phyloP scores from a whole-genome alignment of 2,888 invertebrate genomes.

The Nasonia oneida region DNA sequence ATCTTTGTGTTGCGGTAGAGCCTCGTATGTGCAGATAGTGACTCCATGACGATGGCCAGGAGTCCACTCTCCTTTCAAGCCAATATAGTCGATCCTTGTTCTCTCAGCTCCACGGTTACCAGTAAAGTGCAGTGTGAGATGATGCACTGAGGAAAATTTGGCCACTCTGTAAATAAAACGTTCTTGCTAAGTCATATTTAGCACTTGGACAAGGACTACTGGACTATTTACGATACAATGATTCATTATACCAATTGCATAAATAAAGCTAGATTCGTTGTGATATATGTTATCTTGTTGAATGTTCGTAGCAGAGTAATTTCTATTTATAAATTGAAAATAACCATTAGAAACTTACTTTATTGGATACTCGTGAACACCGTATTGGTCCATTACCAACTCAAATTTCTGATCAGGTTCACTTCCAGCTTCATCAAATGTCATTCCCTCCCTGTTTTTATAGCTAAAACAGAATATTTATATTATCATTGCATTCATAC shows the following conservation, averaged over 20 bases:
- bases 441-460: conserved; percentile 96
- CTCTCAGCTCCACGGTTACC: conserved; percentile 92
- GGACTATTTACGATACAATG: neutral
- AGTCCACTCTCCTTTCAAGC: conserved; percentile 95
- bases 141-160: conserved; percentile 93
- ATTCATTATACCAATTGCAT: neutral
- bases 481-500: conserved; percentile 37
- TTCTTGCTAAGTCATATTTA: conserved; percentile 5
- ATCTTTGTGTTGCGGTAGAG: conserved; percentile 91
- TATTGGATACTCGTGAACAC: conserved; percentile 92
- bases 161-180: conserved; percentile 85
- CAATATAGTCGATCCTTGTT: conserved; percentile 95
- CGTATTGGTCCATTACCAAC: conserved; percentile 88
- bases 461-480: conserved; percentile 81
- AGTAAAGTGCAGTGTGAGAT: conserved; percentile 95
- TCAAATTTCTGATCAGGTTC: conserved; percentile 95
- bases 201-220: neutral
- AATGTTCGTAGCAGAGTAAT: neutral
- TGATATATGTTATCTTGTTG: neutral
- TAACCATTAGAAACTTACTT: conserved; percentile 84
- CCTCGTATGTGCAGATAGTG: conserved; percentile 94
- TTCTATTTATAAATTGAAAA: neutral
- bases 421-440: conserved; percentile 91
- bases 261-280: neutral
- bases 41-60: conserved; percentile 93